Evolutionary conservation across 2,113 vertebrate genomes (phyloP).

Genomic region (Oophaga pumilio): DNA sequence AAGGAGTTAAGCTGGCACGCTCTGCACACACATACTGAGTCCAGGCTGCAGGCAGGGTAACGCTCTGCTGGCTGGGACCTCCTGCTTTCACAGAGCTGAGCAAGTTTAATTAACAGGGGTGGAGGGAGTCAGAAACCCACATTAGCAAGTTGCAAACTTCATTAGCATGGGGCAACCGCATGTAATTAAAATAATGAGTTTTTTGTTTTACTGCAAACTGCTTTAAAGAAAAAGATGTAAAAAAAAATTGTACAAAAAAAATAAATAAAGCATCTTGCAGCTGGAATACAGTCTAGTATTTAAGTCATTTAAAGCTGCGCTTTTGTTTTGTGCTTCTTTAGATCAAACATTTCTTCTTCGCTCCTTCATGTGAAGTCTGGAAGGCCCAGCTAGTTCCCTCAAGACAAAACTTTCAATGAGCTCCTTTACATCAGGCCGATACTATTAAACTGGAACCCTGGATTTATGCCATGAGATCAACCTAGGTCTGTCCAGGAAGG

Average conservation of each 20-base stretch:
- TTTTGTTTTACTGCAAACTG: slow-evolving; percentile 63
- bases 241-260: background rate
- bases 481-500: background rate
- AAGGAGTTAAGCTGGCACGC: slow-evolving; percentile 36
- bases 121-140: slow-evolving; percentile 64
- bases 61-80: slow-evolving; percentile 49
- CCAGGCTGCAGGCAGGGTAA: slow-evolving; percentile 51
- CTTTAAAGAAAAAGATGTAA: slow-evolving; percentile 39
- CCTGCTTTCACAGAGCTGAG: slow-evolving; percentile 11
- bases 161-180: slow-evolving; percentile 68
- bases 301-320: background rate
- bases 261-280: background rate
- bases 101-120: slow-evolving; percentile 62
- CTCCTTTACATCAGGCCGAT: background rate
- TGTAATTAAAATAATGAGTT: slow-evolving; percentile 69
- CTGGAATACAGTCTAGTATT: background rate
- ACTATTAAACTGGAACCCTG: background rate
- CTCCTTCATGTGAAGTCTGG: background rate
- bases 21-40: slow-evolving; percentile 19
- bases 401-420: background rate
- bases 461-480: background rate
- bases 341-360: background rate
- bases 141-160: slow-evolving; percentile 67
- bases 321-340: background rate
- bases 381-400: background rate